Evolutionary conservation across 2,113 vertebrate genomes (phyloP).

Genomic region (Gallinago jamesoni): DNA sequence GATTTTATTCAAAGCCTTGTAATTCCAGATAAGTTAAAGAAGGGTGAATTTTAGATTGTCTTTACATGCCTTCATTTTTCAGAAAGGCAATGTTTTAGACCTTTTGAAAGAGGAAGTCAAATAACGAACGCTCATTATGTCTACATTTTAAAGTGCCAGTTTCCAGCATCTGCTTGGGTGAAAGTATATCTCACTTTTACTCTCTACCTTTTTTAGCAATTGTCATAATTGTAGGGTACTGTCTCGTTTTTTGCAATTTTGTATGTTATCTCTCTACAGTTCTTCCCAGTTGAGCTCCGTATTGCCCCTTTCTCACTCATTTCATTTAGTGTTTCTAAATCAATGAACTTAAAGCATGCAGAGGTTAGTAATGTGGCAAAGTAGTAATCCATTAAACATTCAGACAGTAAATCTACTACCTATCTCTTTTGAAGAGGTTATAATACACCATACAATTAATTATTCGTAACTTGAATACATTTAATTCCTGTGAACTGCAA

Average conservation of each 20-base stretch:
- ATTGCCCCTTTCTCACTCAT: background rate
- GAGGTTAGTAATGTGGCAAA: slow-evolving; percentile 27
- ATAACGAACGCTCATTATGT: background rate
- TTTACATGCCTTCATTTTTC: background rate
- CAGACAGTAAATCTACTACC: background rate
- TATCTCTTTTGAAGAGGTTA: slow-evolving; percentile 12
- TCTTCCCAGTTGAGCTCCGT: background rate
- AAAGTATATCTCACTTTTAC: background rate
- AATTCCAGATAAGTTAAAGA: background rate
- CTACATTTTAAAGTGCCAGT: background rate
- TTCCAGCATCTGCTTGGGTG: background rate
- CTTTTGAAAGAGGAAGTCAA: background rate
- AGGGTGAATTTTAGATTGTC: background rate
- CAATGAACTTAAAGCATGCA: background rate
- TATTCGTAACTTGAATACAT: background rate
- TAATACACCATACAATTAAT: slow-evolving; percentile 7
- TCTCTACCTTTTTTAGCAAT: background rate
- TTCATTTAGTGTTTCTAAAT: slow-evolving; percentile 38
- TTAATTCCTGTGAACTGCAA: slow-evolving; percentile 22
- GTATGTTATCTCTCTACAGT: background rate
- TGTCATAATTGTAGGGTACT: background rate
- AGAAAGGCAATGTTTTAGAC: background rate
- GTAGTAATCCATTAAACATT: slow-evolving; percentile 19
- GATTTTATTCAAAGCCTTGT: background rate
- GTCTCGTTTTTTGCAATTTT: background rate